Conservation (phyloP, 1,140 invertebrate species). For the Diabrotica virgifera region DNA sequence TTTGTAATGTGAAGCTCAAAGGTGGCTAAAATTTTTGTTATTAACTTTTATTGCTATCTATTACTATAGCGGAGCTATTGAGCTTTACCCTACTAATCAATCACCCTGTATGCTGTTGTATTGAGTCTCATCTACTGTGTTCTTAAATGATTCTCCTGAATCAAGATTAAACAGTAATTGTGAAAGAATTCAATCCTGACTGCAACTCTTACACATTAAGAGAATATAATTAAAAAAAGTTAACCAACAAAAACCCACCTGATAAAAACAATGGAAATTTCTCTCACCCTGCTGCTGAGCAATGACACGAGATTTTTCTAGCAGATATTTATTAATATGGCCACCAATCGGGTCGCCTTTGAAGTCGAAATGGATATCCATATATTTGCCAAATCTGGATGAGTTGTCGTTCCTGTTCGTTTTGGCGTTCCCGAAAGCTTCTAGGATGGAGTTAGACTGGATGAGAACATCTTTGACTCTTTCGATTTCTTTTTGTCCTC, state of each 20-base stretch:
- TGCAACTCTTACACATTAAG: too few species aligned
- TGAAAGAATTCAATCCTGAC: too few species aligned
- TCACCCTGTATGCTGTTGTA: too few species aligned
- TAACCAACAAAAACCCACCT: slow-evolving; percentile 56
- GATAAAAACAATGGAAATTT: slow-evolving; percentile 98
- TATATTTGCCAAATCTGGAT: slow-evolving; percentile 97
- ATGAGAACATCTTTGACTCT: slow-evolving; percentile 95
- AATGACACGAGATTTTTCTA: slow-evolving; percentile 95
- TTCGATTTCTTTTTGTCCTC: slow-evolving; percentile 91
- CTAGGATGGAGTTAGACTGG: slow-evolving; percentile 92
- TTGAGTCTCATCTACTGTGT: too few species aligned
- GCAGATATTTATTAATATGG: slow-evolving; percentile 92
- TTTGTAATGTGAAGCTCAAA: too few species aligned
- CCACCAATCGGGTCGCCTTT: slow-evolving; percentile 97
- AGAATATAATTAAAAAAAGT: neutral
- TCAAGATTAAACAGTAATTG: too few species aligned
- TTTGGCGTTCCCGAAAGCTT: slow-evolving; percentile 97
- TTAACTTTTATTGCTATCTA: too few species aligned
- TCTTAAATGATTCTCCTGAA: too few species aligned
- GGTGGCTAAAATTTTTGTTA: too few species aligned
- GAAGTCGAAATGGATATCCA: slow-evolving; percentile 99
- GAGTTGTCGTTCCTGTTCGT: slow-evolving; percentile 98
- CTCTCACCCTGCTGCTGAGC: slow-evolving; percentile 89
- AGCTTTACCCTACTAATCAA: too few species aligned
- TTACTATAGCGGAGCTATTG: too few species aligned